phyloP scores from a whole-genome alignment of 2,888 invertebrate species.

The Idaea dimidiata region DNA sequence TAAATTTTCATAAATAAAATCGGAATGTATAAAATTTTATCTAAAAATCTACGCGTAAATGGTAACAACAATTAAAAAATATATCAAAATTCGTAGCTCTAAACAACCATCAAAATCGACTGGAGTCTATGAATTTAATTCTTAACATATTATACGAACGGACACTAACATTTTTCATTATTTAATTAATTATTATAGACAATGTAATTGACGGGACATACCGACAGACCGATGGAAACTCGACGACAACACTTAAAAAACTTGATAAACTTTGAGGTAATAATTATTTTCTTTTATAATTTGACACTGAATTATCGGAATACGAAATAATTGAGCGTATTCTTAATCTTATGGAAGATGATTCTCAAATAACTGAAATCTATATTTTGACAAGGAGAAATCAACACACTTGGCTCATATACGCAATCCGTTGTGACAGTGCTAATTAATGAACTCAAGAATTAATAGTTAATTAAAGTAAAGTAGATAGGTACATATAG shows the following conservation, averaged over 20 bases:
- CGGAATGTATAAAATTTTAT: conserved; percentile 49
- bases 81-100: conserved; percentile 53
- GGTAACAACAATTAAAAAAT: conserved; percentile 73
- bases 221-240: conserved; percentile 40
- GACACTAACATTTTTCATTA: conserved; percentile 53
- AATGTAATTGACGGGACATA: conserved; percentile 74
- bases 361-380: background rate
- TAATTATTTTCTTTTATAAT: background rate
- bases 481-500: too few species aligned
- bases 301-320: background rate
- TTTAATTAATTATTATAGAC: conserved; percentile 72
- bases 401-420: too few species aligned
- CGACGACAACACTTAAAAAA: conserved; percentile 42
- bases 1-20: conserved; percentile 59
- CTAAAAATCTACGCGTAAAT: conserved; percentile 48
- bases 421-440: too few species aligned
- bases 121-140: conserved; percentile 38
- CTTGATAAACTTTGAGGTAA: conserved; percentile 8
- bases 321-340: background rate
- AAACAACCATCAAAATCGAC: conserved; percentile 51
- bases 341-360: background rate
- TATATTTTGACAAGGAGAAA: too few species aligned
- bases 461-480: too few species aligned
- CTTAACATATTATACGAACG: conserved; percentile 58
- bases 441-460: too few species aligned